These are phyloP conservation scores for Azorinus chamasolen DNA, from an alignment of 2,888 invertebrate genomes.

Conservation along the genomic window DNA sequence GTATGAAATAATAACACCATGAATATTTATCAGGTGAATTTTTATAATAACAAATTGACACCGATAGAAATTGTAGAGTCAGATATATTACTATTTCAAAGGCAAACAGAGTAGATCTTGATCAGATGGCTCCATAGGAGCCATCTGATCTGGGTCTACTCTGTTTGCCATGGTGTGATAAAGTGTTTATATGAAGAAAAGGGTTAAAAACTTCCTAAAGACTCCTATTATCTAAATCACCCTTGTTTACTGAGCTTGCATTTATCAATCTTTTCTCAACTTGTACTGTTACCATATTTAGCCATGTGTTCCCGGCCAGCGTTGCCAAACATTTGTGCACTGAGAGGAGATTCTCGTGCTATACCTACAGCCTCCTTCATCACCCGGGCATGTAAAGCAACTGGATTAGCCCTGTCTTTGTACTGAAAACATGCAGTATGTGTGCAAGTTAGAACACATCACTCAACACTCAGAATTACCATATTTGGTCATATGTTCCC, in stretches of 20 bases:
- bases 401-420: slow-evolving; percentile 84
- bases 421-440: slow-evolving; percentile 84
- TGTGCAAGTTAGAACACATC: not conserved
- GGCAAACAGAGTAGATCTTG: too few relatives aligned
- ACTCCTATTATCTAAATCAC: too few relatives aligned
- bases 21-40: too few relatives aligned
- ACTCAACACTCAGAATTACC: slow-evolving; percentile 86
- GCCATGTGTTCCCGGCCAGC: slow-evolving; percentile 98
- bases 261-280: not conserved
- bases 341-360: slow-evolving; percentile 92
- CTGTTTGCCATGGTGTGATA: too few relatives aligned
- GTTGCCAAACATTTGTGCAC: slow-evolving; percentile 98
- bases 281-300: slow-evolving; percentile 90
- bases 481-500: slow-evolving; percentile 98
- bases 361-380: slow-evolving; percentile 95
- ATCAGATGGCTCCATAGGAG: too few relatives aligned
- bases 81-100: too few relatives aligned
- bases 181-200: too few relatives aligned
- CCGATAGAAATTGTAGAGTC: too few relatives aligned
- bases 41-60: too few relatives aligned
- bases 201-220: too few relatives aligned
- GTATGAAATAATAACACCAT: too few relatives aligned
- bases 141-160: too few relatives aligned
- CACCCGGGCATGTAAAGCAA: slow-evolving; percentile 94
- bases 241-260: not conserved